These are phyloP conservation scores for Cuculus canorus DNA, from an alignment of 2,797 vertebrate genomes.

Conservation along the genomic window DNA sequence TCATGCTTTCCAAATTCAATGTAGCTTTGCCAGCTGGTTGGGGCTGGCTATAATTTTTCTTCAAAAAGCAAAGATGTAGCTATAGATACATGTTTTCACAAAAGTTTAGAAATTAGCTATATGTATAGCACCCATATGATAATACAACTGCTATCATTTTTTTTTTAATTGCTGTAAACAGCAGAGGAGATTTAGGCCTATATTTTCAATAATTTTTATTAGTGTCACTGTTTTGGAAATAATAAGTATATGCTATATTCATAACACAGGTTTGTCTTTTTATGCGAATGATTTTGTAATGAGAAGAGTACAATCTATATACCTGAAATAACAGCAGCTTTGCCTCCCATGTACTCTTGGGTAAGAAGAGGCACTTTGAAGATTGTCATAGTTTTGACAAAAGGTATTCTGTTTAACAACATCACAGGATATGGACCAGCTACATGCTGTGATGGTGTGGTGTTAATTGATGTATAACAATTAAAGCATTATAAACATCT, in stretches of 20 bases:
- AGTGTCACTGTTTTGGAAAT: not conserved
- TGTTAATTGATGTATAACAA: slow-evolving; percentile 30
- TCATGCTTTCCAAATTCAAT: not conserved
- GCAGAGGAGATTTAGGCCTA: not conserved
- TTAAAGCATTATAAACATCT: not conserved
- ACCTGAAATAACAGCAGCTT: not conserved
- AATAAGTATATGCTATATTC: not conserved
- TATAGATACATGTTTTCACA: not conserved
- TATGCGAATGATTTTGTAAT: not conserved
- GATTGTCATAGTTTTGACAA: not conserved
- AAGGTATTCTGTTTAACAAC: not conserved
- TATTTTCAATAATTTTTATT: not conserved
- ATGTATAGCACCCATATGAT: not conserved
- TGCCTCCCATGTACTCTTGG: not conserved
- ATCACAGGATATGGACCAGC: slow-evolving; percentile 4
- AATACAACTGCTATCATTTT: not conserved
- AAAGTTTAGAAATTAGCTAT: not conserved
- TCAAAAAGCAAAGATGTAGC: not conserved
- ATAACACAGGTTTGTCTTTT: not conserved
- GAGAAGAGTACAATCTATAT: not conserved
- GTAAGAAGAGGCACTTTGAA: slow-evolving; percentile 7
- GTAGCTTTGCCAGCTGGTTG: not conserved
- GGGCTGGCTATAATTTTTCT: not conserved
- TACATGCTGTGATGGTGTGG: not conserved
- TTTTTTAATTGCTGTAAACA: not conserved